phyloP scores from a whole-genome alignment of 2,888 invertebrate genomes.

The Eledone cirrhosa region DNA sequence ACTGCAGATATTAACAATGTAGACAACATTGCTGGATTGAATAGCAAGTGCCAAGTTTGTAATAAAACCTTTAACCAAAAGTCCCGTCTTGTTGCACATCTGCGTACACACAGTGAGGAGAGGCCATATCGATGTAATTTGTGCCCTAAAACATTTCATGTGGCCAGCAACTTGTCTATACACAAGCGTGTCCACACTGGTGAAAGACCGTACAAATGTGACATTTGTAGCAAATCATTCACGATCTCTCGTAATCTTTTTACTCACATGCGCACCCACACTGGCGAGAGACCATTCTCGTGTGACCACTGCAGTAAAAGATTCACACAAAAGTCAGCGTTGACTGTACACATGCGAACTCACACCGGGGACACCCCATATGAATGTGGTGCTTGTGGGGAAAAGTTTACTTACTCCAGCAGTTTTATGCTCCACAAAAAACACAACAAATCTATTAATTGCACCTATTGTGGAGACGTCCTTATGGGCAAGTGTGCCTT shows the following conservation, averaged over 20 bases:
- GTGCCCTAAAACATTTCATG: slow-evolving; percentile 4
- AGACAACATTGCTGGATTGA: too few relatives aligned
- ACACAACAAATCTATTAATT: not conserved
- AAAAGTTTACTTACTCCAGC: not conserved
- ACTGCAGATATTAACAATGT: too few relatives aligned
- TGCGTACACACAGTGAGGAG: slow-evolving; percentile 7
- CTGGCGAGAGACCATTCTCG: slow-evolving; percentile 62
- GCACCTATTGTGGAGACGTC: not conserved
- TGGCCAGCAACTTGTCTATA: not conserved
- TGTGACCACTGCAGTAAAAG: slow-evolving; percentile 61
- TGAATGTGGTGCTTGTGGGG: not conserved
- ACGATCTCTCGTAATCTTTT: slow-evolving; percentile 63
- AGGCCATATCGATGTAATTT: not conserved
- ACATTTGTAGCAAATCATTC: slow-evolving; percentile 60
- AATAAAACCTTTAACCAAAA: not conserved
- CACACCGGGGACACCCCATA: slow-evolving; percentile 45
- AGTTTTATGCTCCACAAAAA: slow-evolving; percentile 2
- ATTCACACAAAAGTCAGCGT: slow-evolving; percentile 64
- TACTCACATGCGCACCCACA: slow-evolving; percentile 64
- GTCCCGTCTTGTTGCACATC: not conserved
- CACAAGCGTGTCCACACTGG: slow-evolving; percentile 28
- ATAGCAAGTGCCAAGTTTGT: not conserved
- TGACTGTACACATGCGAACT: slow-evolving; percentile 62
- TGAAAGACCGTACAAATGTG: slow-evolving; percentile 54
- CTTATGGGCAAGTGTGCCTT: slow-evolving; percentile 18